Evolutionary conservation across 2,113 vertebrate species (phyloP).

Genomic region (Melanerpes formicivorus): DNA sequence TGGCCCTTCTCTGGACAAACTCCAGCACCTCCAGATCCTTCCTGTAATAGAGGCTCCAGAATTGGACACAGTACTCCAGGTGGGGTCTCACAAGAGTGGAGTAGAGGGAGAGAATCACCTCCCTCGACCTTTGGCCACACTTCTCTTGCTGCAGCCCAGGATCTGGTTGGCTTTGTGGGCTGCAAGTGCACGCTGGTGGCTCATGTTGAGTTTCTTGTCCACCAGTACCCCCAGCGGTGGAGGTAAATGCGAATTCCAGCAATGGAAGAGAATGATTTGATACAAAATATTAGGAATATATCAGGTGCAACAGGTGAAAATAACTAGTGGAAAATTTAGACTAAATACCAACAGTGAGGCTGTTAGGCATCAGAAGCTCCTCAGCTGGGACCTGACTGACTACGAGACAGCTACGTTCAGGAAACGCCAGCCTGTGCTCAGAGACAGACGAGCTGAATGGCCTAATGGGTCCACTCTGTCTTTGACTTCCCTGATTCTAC

Average conservation of each 20-base stretch:
- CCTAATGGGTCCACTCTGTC: neutral
- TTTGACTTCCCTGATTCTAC: neutral
- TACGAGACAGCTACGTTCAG: accelerated
- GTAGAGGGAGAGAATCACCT: too few species aligned
- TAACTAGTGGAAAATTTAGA: neutral
- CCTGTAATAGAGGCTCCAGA: too few species aligned
- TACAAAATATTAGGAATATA: neutral
- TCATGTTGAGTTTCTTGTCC: too few species aligned
- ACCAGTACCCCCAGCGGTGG: neutral
- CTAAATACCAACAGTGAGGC: neutral
- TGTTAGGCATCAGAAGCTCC: neutral
- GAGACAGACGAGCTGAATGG: neutral
- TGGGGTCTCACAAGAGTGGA: too few species aligned
- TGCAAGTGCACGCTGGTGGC: too few species aligned
- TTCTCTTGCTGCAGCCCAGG: too few species aligned
- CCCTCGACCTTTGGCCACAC: too few species aligned
- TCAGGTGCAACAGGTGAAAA: neutral
- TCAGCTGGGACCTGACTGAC: neutral
- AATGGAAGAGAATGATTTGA: neutral
- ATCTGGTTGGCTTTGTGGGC: too few species aligned
- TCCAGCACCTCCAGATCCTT: too few species aligned
- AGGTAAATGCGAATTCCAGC: neutral
- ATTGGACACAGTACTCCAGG: too few species aligned
- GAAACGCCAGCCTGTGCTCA: neutral
- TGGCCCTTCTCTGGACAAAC: too few species aligned